phyloP scores from a whole-genome alignment of 2,888 invertebrate species.

The Patella ulyssiponensis region DNA sequence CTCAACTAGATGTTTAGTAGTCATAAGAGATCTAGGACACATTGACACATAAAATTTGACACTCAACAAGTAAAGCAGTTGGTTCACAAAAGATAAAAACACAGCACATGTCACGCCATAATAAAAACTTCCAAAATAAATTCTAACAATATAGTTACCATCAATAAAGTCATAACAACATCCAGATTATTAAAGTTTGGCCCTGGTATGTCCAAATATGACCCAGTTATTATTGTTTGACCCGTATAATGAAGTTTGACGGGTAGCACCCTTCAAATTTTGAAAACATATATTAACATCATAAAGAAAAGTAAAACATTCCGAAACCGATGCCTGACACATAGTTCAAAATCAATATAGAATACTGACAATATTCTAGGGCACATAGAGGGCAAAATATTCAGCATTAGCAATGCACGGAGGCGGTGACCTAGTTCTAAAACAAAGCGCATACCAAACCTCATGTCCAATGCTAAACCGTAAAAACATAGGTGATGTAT shows the following conservation, averaged over 20 bases:
- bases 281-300: no score
- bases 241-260: neutral
- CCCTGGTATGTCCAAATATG: neutral
- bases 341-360: neutral
- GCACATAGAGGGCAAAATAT: slow-evolving; percentile 12
- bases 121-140: no score
- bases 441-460: slow-evolving; percentile 10
- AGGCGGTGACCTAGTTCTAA: slow-evolving; percentile 12
- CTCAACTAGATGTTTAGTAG: neutral
- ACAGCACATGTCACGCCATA: no score
- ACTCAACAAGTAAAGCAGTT: neutral
- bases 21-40: neutral
- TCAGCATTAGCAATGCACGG: slow-evolving; percentile 11
- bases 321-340: neutral
- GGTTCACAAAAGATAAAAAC: no score
- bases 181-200: no score
- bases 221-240: slow-evolving; percentile 9
- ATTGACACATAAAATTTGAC: slow-evolving; percentile 10
- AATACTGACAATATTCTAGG: neutral
- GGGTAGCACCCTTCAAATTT: neutral
- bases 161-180: no score
- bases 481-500: no score
- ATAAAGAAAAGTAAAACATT: no score
- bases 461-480: no score
- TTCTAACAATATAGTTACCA: no score